A percentile compares a stretch with the other conserved stretches of the same genome.
Conservation (phyloP, 2,888 invertebrate genomes). For the Nomada fucata region DNA sequence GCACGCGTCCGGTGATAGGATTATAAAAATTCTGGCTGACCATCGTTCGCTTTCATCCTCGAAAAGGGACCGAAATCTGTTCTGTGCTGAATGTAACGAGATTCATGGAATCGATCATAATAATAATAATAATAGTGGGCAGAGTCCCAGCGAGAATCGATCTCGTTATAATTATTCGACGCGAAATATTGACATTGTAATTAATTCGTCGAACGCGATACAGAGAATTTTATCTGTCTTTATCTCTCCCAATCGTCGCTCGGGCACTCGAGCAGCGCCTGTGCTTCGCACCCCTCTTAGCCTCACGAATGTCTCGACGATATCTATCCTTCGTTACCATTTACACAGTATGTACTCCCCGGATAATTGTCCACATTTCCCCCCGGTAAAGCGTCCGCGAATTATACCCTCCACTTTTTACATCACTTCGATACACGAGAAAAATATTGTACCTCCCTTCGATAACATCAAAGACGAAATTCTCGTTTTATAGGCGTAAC, state of each 20-base stretch:
- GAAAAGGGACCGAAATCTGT: conserved; percentile 13
- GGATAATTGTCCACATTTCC: not conserved
- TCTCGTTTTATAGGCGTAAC: not conserved
- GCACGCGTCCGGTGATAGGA: conserved; percentile 44
- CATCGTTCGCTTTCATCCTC: conserved; percentile 55
- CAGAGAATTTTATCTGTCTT: conserved; percentile 49
- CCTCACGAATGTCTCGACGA: not conserved
- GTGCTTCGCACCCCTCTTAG: conserved; percentile 21
- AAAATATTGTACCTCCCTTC: not conserved
- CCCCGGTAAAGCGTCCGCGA: not conserved
- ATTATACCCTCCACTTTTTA: not conserved
- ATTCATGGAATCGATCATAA: conserved; percentile 45
- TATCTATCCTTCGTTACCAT: not conserved
- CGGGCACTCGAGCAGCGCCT: conserved; percentile 12
- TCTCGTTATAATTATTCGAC: conserved; percentile 34
- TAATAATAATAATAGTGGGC: conserved; percentile 19
- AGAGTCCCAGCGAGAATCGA: conserved; percentile 10
- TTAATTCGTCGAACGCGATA: conserved; percentile 54
- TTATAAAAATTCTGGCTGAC: conserved; percentile 67
- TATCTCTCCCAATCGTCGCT: conserved; percentile 52
- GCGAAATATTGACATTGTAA: conserved; percentile 67
- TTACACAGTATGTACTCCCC: conserved; percentile 2
- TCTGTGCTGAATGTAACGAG: conserved; percentile 15
- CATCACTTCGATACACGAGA: not conserved
- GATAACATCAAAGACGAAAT: too few relatives aligned